Conservation (phyloP, 1,140 invertebrate genomes). For the Anastatus disparis region DNA sequence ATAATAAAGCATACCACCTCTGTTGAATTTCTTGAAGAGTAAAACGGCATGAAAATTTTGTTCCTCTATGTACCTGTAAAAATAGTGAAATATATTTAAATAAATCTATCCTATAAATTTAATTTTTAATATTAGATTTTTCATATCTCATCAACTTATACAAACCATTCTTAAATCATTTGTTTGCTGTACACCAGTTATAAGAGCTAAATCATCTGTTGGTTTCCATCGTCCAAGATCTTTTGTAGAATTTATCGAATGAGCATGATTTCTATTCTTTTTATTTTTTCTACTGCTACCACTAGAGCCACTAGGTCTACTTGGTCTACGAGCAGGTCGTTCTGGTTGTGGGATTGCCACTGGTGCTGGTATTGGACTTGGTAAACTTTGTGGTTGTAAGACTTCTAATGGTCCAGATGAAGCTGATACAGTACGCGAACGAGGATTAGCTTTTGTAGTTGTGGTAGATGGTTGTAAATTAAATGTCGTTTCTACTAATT, state of each 20-base stretch:
- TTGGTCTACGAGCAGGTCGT: conserved; percentile 55
- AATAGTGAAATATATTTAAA: background rate
- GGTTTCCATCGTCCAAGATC: conserved; percentile 97
- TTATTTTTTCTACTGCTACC: conserved; percentile 62
- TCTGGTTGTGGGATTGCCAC: conserved; percentile 57
- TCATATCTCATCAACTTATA: too few species aligned
- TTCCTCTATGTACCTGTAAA: conserved; percentile 86
- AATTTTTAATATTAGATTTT: conserved; percentile 18
- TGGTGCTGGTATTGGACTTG: conserved; percentile 60
- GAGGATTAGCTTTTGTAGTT: conserved; percentile 70
- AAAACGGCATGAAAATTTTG: conserved; percentile 96
- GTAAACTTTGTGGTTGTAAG: conserved; percentile 59
- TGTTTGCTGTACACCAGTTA: conserved; percentile 93
- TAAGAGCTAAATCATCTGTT: conserved; percentile 93
- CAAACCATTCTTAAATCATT: conserved; percentile 63
- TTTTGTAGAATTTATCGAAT: conserved; percentile 72
- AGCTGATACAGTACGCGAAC: conserved; percentile 66
- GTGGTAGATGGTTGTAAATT: conserved; percentile 77
- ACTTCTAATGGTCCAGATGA: conserved; percentile 61
- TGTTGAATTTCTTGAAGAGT: conserved; percentile 93
- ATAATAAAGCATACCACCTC: conserved; percentile 94
- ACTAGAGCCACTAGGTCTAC: conserved; percentile 56
- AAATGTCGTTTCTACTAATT: conserved; percentile 85
- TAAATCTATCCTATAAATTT: background rate
- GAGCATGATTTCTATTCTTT: conserved; percentile 63